Conservation (phyloP, 2,113 vertebrate species). For the Hippocampus mohnikei region DNA sequence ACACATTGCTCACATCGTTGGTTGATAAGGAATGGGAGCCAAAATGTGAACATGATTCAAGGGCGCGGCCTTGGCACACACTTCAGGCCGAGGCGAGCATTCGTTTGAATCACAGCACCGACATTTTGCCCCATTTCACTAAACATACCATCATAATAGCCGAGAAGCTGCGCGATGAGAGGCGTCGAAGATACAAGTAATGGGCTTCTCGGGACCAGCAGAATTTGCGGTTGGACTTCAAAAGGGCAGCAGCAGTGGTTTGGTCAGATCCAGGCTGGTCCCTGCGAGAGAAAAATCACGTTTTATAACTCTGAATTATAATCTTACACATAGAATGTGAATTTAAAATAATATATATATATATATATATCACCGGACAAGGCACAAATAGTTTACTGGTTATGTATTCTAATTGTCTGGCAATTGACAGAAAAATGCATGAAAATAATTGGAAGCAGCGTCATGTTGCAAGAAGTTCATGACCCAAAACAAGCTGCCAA, state of each 20-base stretch:
- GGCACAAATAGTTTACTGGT: too few relatives aligned
- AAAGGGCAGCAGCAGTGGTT: constrained; percentile 54
- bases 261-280: constrained; percentile 63
- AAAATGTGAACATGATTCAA: background rate
- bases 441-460: too few relatives aligned
- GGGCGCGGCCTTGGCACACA: background rate
- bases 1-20: background rate
- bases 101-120: background rate
- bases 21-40: background rate
- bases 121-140: background rate
- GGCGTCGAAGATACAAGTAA: constrained; percentile 62
- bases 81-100: background rate
- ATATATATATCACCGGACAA: too few relatives aligned
- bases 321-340: background rate
- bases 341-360: too few relatives aligned
- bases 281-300: constrained; percentile 37
- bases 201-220: constrained; percentile 69
- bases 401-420: too few relatives aligned
- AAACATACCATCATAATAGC: constrained; percentile 66
- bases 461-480: too few relatives aligned
- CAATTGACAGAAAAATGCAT: too few relatives aligned
- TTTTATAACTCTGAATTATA: background rate
- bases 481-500: too few relatives aligned
- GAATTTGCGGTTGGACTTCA: constrained; percentile 58
- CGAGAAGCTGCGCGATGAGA: constrained; percentile 64